These are phyloP conservation scores for Melanogrammus aeglefinus DNA, from an alignment of 2,797 vertebrate genomes.

Conservation along the genomic window DNA sequence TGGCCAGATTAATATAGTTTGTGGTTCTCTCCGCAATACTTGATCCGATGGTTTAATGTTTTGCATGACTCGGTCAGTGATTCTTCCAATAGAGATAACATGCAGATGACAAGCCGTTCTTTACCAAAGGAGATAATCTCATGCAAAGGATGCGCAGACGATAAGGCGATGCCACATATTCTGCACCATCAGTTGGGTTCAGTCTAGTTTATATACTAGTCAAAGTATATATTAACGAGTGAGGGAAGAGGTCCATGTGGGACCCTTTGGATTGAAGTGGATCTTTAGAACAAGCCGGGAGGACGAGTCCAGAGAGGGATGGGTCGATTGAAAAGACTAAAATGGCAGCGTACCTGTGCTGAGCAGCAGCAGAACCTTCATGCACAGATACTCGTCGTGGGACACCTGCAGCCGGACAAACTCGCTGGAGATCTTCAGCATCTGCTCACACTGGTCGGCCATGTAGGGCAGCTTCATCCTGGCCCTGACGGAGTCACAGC, in stretches of 20 bases:
- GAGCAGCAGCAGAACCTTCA: constrained; percentile 96
- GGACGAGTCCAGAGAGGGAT: background rate
- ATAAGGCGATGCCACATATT: background rate
- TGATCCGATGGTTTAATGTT: background rate
- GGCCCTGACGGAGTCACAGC: constrained; percentile 71
- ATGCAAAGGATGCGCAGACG: background rate
- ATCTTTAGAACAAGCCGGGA: background rate
- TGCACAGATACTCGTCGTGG: constrained; percentile 97
- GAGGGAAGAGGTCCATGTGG: too few species aligned
- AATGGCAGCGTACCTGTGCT: constrained; percentile 85
- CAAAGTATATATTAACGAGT: too few species aligned
- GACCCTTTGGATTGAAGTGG: too few species aligned
- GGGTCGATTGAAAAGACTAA: background rate
- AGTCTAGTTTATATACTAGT: too few species aligned
- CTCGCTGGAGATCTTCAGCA: constrained; percentile 91
- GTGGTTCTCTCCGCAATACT: background rate
- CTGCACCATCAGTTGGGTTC: background rate
- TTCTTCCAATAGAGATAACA: background rate
- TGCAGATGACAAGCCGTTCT: background rate
- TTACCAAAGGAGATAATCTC: background rate
- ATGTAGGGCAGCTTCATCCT: constrained; percentile 93
- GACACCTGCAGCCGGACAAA: constrained; percentile 93
- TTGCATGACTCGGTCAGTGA: background rate
- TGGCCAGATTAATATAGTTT: background rate
- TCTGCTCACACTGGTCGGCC: constrained; percentile 92